phyloP scores from a whole-genome alignment of 2,797 vertebrate species.

The Propithecus deckenii region DNA sequence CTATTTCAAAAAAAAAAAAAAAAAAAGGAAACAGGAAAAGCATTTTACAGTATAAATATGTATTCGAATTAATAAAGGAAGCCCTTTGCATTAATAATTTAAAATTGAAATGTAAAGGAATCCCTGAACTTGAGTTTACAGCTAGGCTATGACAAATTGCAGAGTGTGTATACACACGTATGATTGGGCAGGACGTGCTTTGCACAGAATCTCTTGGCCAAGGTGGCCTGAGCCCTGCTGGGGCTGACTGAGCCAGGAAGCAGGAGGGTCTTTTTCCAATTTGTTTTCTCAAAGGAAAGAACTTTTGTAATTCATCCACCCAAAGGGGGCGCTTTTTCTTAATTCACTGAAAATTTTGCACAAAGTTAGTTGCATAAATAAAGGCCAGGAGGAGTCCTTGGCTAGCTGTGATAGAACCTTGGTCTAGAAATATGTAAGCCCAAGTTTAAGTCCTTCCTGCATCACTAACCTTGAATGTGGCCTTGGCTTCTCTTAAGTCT shows the following conservation, averaged over 20 bases:
- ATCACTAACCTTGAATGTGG: background rate
- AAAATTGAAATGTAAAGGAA: background rate
- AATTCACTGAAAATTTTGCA: background rate
- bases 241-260: background rate
- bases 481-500: background rate
- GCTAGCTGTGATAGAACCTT: background rate
- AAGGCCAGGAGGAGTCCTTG: background rate
- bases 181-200: background rate
- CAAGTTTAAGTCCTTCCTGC: background rate
- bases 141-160: background rate
- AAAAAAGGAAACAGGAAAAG: background rate
- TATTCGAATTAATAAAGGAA: background rate
- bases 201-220: background rate
- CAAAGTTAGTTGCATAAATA: background rate
- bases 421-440: background rate
- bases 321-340: background rate
- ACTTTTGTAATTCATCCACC: background rate
- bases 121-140: background rate
- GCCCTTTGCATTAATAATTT: background rate
- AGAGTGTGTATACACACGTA: accelerated
- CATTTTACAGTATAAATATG: background rate
- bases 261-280: background rate
- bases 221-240: background rate
- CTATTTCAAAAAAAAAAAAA: background rate
- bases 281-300: background rate